Evolutionary conservation across 2,113 vertebrate genomes (phyloP).

Genomic region (Oryctolagus cuniculus): DNA sequence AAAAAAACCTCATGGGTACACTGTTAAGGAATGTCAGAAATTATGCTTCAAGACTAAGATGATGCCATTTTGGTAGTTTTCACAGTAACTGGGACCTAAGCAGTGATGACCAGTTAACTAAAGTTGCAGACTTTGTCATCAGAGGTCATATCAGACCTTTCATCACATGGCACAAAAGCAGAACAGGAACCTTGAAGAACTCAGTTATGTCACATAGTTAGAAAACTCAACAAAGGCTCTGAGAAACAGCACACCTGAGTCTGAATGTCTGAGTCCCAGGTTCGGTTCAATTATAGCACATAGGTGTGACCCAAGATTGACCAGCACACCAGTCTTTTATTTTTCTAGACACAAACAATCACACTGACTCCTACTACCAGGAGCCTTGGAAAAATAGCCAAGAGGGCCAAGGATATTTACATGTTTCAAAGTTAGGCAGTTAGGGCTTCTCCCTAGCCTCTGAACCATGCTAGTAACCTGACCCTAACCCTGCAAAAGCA

Average conservation of each 20-base stretch:
- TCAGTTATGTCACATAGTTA: conserved; percentile 53
- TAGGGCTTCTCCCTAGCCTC: conserved; percentile 52
- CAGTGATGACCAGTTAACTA: conserved; percentile 62
- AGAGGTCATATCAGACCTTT: conserved; percentile 48
- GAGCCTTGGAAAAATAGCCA: conserved; percentile 50
- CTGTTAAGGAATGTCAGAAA: conserved; percentile 46
- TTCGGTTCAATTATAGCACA: conserved; percentile 54
- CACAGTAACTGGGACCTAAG: conserved; percentile 55
- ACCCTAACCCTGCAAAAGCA: conserved; percentile 67
- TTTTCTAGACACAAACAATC: conserved; percentile 63
- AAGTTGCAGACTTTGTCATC: conserved; percentile 19
- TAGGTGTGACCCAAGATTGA: conserved; percentile 59
- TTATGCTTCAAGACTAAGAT: conserved; percentile 70
- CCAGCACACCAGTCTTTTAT: conserved; percentile 24
- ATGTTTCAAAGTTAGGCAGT: conserved; percentile 29
- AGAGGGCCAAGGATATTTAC: conserved; percentile 53
- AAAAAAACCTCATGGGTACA: too few species aligned
- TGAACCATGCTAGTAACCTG: conserved; percentile 41
- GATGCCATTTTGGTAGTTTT: conserved; percentile 42
- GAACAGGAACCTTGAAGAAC: conserved; percentile 64
- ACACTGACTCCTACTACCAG: conserved; percentile 55
- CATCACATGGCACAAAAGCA: conserved; percentile 52
- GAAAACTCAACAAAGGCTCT: conserved; percentile 66
- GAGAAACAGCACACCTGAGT: conserved; percentile 57
- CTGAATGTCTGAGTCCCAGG: conserved; percentile 51